These are phyloP conservation scores for Hartigia nigra DNA, from an alignment of 2,888 invertebrate genomes.

Conservation along the genomic window DNA sequence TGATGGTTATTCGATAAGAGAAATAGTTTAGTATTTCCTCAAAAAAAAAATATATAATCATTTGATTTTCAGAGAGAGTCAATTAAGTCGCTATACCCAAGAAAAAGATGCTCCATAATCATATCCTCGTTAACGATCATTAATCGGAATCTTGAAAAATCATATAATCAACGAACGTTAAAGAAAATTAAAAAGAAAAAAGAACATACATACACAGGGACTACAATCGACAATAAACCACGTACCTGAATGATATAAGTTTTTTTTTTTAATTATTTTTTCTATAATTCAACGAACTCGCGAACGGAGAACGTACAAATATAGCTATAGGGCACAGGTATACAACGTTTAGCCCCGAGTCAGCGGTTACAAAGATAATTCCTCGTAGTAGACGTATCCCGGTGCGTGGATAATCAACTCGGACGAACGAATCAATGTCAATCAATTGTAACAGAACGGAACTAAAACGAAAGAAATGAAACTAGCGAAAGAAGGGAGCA, in stretches of 20 bases:
- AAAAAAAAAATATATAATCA: not conserved
- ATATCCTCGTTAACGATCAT: not conserved
- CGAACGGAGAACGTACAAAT: not conserved
- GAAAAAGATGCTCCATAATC: not conserved
- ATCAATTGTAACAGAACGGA: constrained; percentile 60
- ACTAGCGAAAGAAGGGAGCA: constrained; percentile 68
- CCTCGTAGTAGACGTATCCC: constrained; percentile 24
- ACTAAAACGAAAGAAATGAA: constrained; percentile 64
- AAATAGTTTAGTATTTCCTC: not conserved
- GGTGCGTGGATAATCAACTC: constrained; percentile 33
- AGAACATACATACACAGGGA: not conserved
- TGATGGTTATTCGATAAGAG: not conserved
- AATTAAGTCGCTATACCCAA: not conserved
- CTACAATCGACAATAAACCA: constrained; percentile 1
- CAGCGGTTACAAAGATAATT: not conserved
- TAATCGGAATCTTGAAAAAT: not conserved
- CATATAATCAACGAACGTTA: not conserved
- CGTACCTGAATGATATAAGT: constrained; percentile 26
- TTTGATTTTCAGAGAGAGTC: not conserved
- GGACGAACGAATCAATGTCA: constrained; percentile 42
- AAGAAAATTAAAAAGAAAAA: not conserved
- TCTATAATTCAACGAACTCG: constrained; percentile 2
- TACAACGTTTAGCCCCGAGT: not conserved
- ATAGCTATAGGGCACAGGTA: not conserved
- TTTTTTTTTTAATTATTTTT: not conserved